Percentiles rank a stretch among this genome's conserved stretches.
These are phyloP conservation scores for Haliclystus octoradiatus DNA, from an alignment of 30 jellyfish, hydroid and myxozoan species.

Conservation along the genomic window DNA sequence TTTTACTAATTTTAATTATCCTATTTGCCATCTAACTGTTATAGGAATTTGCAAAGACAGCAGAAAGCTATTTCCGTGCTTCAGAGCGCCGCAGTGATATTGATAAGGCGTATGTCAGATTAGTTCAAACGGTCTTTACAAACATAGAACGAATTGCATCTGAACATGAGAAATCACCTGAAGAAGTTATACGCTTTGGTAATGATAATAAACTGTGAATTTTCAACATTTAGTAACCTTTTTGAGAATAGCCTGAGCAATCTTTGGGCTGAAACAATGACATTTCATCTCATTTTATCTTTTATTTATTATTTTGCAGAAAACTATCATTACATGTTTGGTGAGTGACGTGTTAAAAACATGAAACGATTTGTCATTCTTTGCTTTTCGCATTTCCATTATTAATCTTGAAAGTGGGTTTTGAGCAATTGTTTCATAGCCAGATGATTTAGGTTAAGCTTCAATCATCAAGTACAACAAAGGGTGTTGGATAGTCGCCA, in stretches of 20 bases:
- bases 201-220: no score
- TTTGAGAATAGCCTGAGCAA: neutral
- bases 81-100: conserved; percentile 91
- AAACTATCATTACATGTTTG: conserved; percentile 74
- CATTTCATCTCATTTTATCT: neutral
- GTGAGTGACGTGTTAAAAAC: no score
- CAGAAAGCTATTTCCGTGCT: conserved; percentile 74
- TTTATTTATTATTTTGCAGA: conserved; percentile 37
- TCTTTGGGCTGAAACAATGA: neutral
- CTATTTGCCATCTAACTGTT: conserved; percentile 1
- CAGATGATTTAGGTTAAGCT: no score
- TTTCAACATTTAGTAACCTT: neutral
- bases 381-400: neutral
- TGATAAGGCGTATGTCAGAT: conserved; percentile 75
- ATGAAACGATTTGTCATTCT: neutral
- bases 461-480: no score
- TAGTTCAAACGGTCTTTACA: conserved; percentile 56
- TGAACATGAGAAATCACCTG: conserved; percentile 86
- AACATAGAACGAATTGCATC: conserved; percentile 68
- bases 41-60: conserved; percentile 65
- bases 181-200: conserved; percentile 91
- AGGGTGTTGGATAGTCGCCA: no score
- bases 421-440: no score
- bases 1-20: neutral
- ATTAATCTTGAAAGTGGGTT: no score